Percentiles rank a stretch among this genome's conserved stretches.
phyloP scores from a whole-genome alignment of 2,113 vertebrate species.

The Vidua macroura region DNA sequence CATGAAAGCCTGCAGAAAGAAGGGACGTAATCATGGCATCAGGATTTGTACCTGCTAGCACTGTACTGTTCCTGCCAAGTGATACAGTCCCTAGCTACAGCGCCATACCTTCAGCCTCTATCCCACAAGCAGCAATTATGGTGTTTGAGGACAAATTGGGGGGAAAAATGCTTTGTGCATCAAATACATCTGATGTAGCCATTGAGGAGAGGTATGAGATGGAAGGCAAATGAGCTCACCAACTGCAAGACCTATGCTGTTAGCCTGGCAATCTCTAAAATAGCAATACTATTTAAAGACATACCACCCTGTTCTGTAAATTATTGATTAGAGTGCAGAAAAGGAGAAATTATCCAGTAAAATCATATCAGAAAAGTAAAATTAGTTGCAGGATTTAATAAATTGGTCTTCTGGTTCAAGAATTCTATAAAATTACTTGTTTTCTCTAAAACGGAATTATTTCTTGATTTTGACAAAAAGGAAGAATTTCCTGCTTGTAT shows the following conservation, averaged over 20 bases:
- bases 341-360: slow-evolving; percentile 3
- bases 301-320: background rate
- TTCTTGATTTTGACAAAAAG: background rate
- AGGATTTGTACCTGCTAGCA: background rate
- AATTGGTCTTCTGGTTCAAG: background rate
- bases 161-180: background rate
- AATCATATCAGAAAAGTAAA: background rate
- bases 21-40: background rate
- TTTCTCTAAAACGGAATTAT: background rate
- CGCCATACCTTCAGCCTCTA: background rate
- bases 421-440: background rate
- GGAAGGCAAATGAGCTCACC: background rate
- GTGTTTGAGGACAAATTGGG: background rate
- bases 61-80: background rate
- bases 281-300: background rate
- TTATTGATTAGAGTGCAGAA: background rate
- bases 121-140: background rate
- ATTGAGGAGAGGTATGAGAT: background rate
- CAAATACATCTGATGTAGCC: background rate
- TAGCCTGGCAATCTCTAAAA: background rate
- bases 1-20: background rate
- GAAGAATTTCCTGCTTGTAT: background rate
- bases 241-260: background rate
- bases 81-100: background rate
- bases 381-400: background rate